Base-by-base conservation (phyloP, 2,888 invertebrate species). In the Tuberolachnus salignus region DNA sequence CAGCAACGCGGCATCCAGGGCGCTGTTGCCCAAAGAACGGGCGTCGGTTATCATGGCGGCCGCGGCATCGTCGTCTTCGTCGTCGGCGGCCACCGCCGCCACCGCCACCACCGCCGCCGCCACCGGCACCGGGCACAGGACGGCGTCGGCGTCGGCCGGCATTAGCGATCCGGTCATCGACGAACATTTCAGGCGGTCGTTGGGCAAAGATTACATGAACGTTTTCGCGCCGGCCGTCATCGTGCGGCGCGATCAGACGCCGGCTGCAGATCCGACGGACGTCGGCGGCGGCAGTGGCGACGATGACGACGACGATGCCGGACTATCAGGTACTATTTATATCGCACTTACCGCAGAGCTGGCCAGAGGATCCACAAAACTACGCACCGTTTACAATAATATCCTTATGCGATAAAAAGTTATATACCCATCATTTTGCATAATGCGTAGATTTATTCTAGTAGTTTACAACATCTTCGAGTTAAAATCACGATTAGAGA, bases 141-240 rank as follows among this genome's bases (percentile, higher is more conserved):
- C 69, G 42, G 16, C 55, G 14, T 19, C 75, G 9, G 9, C 51
- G 11, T 3, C 67, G 11, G 82, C 78, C 26, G 85, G 85, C 78
- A 84, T 91, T 89, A 92, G 94, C 86, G 95, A 95, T 86, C 94
- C 94, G 14, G 94, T 94, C 80, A 95, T 97, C 84, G 97, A 97
- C 86, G 97, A 97, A 85, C 97, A 97, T 87, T 97, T 97, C 87
- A 89, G 96, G 80, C 91, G 96, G 81, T 96, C 96, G 1, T 88
- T 97, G 82, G 96, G 96, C 80, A 91, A 92, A 83, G 91, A 93
- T 85, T 92, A 92, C 87, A 89, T 91, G 86, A 89, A 88, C 81
- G 86, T 92, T 69, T 81, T 81, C 75, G 80, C 80, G 19, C 72
- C 72, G 13, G 23, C 71, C 73, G 81, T 57, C 73, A 80, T 57